Percentiles rank a stretch among this genome's conserved stretches.
phyloP scores from a whole-genome alignment of 23 tunicate genomes.

The Halocynthia aurantium region DNA sequence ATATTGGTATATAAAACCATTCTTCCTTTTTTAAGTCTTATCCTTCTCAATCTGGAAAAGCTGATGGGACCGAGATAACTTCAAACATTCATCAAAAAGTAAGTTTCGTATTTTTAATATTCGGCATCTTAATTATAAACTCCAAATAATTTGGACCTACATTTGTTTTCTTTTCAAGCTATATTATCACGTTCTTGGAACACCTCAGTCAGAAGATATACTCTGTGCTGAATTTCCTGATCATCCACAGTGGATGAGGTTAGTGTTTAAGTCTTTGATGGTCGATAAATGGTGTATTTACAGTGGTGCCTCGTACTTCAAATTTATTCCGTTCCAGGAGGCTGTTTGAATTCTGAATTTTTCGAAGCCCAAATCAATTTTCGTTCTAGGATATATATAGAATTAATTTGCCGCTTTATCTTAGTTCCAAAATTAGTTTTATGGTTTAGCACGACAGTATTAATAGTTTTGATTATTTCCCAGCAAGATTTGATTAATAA shows the following conservation, averaged over 20 bases:
- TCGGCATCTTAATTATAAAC: background rate
- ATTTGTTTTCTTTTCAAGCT: constrained; percentile 20
- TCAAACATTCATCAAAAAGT: constrained; percentile 88
- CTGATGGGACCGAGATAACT: constrained; percentile 97
- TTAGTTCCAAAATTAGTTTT: too few relatives aligned
- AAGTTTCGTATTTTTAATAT: background rate
- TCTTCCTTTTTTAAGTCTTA: constrained; percentile 39
- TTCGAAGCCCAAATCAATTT: too few relatives aligned
- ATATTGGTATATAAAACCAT: background rate
- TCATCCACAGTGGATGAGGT: constrained; percentile 95
- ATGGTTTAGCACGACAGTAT: too few relatives aligned
- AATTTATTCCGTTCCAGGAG: too few relatives aligned
- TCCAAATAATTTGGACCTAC: background rate
- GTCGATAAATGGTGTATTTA: too few relatives aligned
- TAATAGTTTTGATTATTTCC: background rate
- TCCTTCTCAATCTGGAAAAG: constrained; percentile 76
- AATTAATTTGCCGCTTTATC: too few relatives aligned
- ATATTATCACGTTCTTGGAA: constrained; percentile 78
- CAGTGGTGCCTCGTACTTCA: too few relatives aligned
- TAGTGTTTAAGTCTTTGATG: background rate
- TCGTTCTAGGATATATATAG: too few relatives aligned
- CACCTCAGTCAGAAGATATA: constrained; percentile 73
- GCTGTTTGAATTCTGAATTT: too few relatives aligned
- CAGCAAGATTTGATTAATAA: background rate
- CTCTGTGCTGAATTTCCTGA: constrained; percentile 89